phyloP scores from a whole-genome alignment of 2,888 invertebrate species.

The Papilio demoleus region DNA sequence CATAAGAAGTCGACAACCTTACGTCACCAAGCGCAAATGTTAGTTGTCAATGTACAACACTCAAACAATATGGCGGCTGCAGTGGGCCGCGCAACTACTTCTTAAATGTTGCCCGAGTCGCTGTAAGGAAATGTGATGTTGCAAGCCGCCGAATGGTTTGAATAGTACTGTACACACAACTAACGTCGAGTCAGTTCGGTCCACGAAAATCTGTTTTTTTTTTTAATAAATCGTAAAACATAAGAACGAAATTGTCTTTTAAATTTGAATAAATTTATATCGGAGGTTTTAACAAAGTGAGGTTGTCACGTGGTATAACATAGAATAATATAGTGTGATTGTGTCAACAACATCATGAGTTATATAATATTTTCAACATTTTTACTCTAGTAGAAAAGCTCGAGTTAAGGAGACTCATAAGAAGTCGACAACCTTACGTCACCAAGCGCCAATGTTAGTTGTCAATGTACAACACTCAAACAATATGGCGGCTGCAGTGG shows the following conservation, averaged over 20 bases:
- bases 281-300: slow-evolving; percentile 28
- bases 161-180: slow-evolving; percentile 5
- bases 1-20: slow-evolving; percentile 79
- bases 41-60: slow-evolving; percentile 19
- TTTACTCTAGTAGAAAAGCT: slow-evolving; percentile 77
- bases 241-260: too few species aligned
- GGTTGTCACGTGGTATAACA: slow-evolving; percentile 25
- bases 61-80: background rate
- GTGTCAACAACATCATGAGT: slow-evolving; percentile 46
- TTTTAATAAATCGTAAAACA: too few species aligned
- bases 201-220: too few species aligned
- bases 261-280: slow-evolving; percentile 5
- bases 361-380: slow-evolving; percentile 52
- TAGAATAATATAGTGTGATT: slow-evolving; percentile 38
- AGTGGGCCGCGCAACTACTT: too few species aligned
- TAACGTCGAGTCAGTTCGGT: background rate
- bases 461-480: background rate
- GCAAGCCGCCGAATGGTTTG: background rate
- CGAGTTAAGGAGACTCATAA: slow-evolving; percentile 76
- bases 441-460: slow-evolving; percentile 46
- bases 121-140: background rate
- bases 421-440: slow-evolving; percentile 76
- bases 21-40: slow-evolving; percentile 49
- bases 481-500: background rate
- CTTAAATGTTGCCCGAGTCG: too few species aligned